Evolutionary conservation across 2,113 vertebrate genomes (phyloP), one percentile per base, ranked within the genome.

Genomic region (Megalops atlanticus): DNA sequence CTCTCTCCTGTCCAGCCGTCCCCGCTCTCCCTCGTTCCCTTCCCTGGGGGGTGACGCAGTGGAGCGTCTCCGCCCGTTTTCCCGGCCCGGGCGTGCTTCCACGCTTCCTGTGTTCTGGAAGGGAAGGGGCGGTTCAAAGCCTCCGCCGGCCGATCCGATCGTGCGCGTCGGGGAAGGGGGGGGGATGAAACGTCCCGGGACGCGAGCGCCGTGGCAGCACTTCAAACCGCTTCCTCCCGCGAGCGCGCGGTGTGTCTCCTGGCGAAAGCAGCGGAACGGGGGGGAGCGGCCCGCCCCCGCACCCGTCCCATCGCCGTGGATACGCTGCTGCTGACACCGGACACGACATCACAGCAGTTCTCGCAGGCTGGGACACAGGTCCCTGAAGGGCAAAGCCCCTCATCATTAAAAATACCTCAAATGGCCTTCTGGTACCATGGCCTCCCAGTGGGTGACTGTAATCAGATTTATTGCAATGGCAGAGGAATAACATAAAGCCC

Each of bases 11-110:
- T 64, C 52, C 52, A n/a, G 49, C 52, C 24, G n/a, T 58, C 24
- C 31, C 58, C 31, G 58, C 58, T 27, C 24, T n/a, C 24, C n/a
- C 21, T n/a, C 52, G 1, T 6, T 24, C 7, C 52, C 24, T n/a
- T 8, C n/a, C 58, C 58, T n/a, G n/a, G 58, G n/a, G 58, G 58
- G n/a, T 64, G 58, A 2, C 24, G 24, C 31, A 8, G 24, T 31
- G 58, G 58, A 64, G 58, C n/a, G 24, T n/a, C 58, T 64, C 89
- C n/a, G 40, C 24, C 72, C 15, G n/a, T 64, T 41, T 74, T 41
- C 72, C 70, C 33, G 18, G n/a, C 38, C 36, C 38, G 70, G 70
- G 35, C 38, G 4, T 35, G 38, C 33, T 12, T 73, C 18, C 24
- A 8, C 70, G 21, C 18, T 73, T 73, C 70, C 70, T 73, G 35